Evolutionary conservation across 2,113 vertebrate genomes (phyloP).

Genomic region (Anseranas semipalmata): DNA sequence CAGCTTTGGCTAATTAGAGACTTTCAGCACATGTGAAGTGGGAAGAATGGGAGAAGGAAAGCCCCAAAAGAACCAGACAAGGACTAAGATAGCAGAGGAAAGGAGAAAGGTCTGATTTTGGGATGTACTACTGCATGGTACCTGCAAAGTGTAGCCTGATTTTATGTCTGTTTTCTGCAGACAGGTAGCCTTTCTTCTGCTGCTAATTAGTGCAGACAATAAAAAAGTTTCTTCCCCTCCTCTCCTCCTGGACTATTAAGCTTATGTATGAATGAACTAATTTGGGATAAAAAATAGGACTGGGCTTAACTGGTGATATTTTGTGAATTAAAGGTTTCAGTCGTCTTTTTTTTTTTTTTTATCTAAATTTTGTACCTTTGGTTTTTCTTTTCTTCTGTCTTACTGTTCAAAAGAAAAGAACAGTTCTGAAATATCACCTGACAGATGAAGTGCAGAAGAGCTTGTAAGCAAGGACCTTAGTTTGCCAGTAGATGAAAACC

Average conservation of each 20-base stretch:
- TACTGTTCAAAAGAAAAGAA: neutral
- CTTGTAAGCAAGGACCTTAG: neutral
- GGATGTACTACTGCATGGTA: neutral
- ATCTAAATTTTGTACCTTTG: neutral
- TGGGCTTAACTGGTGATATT: neutral
- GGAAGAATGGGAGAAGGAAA: neutral
- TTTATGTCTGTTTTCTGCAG: neutral
- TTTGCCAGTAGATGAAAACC: neutral
- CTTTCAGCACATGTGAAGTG: neutral
- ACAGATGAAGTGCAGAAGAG: neutral
- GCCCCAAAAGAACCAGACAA: neutral
- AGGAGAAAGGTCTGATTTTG: neutral
- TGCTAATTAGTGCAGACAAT: neutral
- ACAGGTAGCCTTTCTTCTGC: neutral
- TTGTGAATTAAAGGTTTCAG: neutral
- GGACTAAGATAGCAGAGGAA: neutral
- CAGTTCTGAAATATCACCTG: neutral
- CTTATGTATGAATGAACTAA: accelerated
- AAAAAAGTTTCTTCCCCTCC: neutral
- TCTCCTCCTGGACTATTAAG: neutral
- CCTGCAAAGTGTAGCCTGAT: neutral
- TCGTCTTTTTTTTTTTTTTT: neutral
- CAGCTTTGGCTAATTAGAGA: neutral
- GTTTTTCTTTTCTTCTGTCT: neutral
- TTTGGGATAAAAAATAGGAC: neutral